Base-by-base conservation (phyloP, 1,140 invertebrate species). In the Microvelia longipes region DNA sequence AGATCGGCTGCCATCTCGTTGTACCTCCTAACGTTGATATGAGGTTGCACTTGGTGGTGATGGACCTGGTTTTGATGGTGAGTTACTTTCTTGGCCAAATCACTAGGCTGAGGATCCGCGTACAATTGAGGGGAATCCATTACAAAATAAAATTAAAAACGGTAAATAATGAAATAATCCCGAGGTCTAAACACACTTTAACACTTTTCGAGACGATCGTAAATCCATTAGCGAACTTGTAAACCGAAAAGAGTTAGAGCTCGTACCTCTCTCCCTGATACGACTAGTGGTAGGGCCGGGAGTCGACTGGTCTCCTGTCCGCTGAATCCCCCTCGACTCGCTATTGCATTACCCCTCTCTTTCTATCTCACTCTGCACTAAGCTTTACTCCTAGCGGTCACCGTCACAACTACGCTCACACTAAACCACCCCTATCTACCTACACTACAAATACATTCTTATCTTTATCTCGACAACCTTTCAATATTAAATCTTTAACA, bases 1-100 rank as follows among this genome's bases (percentile, higher is more conserved):
- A 95, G 82, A 76, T 94, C 92, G 64, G 27, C n/a, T 73, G 90
- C 89, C 66, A 94, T 81, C 75, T 94, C 91, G 30, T 73, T 74
- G 70, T 76, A 75, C n/a, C 75, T 71, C 66, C 76, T 77, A 61
- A 74, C 63, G 28, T 73, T 65, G 25, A 72, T 71, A 14, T 71
- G 71, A 15, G 25, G 69, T n/a, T 28, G 14, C 24, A 70, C 71
- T 35, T 73, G 73, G 14, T 66, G 71, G 14, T 73, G 69, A 1
- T 63, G 68, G 24, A 74, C 69, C 50, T 75, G 73, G 62, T 72
- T 69, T 60, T 75, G 72, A 15, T 74, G 72, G 1, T 35, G 66
- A 26, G 62, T 5, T 5, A 64, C 62, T 26, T 70, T 73, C 72
- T 75, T 74, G 28, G 60, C 63, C 15, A 73, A 70, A 29, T 73